Percentiles rank a stretch among this genome's conserved stretches.
Evolutionary conservation across 2,113 vertebrate genomes (phyloP).

Genomic region (Ciconia stormi): DNA sequence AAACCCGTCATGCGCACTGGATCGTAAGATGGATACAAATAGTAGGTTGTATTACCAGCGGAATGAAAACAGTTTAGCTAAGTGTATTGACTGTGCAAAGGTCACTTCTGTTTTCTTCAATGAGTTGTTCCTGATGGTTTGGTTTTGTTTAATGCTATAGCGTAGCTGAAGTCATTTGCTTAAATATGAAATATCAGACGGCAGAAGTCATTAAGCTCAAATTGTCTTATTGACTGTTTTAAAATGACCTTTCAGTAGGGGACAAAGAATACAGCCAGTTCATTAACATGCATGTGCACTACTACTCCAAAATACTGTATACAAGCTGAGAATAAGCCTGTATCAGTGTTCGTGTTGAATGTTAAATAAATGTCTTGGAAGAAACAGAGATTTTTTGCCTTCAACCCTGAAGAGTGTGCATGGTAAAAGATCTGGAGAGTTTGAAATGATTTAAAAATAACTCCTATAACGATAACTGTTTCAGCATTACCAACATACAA

Average conservation of each 20-base stretch:
- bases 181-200: neutral
- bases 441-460: neutral
- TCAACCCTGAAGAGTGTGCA: neutral
- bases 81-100: neutral
- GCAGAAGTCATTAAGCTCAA: neutral
- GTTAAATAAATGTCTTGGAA: neutral
- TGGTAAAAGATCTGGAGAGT: neutral
- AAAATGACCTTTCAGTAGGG: neutral
- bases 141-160: neutral
- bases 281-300: fast-evolving
- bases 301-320: neutral
- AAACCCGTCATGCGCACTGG: fast-evolving
- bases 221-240: neutral
- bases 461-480: neutral
- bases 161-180: neutral
- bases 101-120: neutral
- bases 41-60: neutral
- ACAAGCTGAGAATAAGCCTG: neutral
- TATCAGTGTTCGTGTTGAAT: neutral
- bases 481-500: neutral
- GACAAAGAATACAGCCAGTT: neutral
- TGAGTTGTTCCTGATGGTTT: neutral
- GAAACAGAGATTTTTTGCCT: neutral
- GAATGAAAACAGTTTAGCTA: neutral
- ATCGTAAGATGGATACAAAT: neutral